Evolutionary conservation across 2,113 vertebrate species (phyloP).

Genomic region (Cynocephalus volans): DNA sequence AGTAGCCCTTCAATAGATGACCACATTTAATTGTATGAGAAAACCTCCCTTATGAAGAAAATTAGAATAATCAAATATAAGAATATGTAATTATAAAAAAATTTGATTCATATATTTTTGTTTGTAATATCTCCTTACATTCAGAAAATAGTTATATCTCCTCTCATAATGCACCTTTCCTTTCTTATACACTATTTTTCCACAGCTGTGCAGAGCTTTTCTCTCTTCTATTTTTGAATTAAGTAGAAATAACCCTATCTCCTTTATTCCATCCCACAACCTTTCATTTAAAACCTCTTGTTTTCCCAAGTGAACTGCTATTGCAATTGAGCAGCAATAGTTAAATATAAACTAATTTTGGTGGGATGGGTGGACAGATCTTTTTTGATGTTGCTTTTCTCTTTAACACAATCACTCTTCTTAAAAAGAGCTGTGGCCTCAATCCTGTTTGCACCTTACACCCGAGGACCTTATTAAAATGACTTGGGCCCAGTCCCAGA

Average conservation of each 20-base stretch:
- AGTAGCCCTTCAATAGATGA: constrained; percentile 64
- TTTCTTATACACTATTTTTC: background rate
- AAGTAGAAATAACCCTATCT: background rate
- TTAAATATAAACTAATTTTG: background rate
- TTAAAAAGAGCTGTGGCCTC: background rate
- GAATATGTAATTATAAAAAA: constrained; percentile 50
- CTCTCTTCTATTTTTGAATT: background rate
- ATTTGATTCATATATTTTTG: constrained; percentile 16
- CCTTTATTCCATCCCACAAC: background rate
- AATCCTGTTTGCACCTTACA: background rate
- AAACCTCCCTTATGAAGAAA: constrained; percentile 69
- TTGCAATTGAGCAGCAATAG: background rate
- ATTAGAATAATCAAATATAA: constrained; percentile 78
- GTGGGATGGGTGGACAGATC: rapidly evolving
- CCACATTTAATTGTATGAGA: constrained; percentile 72
- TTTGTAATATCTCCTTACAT: background rate
- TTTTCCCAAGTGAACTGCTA: background rate
- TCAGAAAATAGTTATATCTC: constrained; percentile 39
- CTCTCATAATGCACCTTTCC: background rate
- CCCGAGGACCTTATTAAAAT: background rate
- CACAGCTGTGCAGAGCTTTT: background rate
- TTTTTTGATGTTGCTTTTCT: background rate
- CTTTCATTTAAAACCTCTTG: background rate
- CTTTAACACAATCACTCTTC: background rate
- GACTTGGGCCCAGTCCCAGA: background rate